Evolutionary conservation across 2,113 vertebrate species (phyloP), one percentile per base, ranked within the genome.

Genomic region (Castor canadensis): DNA sequence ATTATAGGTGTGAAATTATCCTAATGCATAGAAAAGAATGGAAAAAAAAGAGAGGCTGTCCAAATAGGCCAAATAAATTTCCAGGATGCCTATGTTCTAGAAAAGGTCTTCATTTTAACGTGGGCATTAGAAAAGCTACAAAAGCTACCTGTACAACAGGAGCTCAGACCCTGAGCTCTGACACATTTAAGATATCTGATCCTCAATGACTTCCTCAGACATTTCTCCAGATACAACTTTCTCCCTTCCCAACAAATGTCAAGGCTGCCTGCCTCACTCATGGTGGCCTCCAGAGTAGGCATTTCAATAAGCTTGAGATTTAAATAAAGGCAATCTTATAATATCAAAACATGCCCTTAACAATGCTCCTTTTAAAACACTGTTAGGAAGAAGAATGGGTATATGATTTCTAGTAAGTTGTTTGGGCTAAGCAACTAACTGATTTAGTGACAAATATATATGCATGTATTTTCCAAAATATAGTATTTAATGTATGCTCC

Each of bases 391-490:
- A 93, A 92, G 35, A 38, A 16, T 82, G 32, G 22, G 17, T 83
- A 66, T 17, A 38, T 11, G 3, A 80, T 93, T 92, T 91, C 56
- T 92, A 85, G 13, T 88, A 75, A 90, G 43, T 73, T 88, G 32
- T 67, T 84, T 52, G 17, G 32, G 9, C 38, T 66, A 89, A 89
- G 35, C 45, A 75, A 73, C 49, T 92, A 75, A 73, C 49, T 92
- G 19, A 89, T 91, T 95, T 52, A 89, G 3, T 86, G 56, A 88
- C 62, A 86, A 92, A 87, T 15, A 83, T 17, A 75, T 69, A 91
- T 79, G 73, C 32, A 69, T 89, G 1, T 79, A 16, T 84, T 94
- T 95, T 56, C 71, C 10, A 26, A 56, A 93, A 75, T 64, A 52
- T 1, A 83, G n/a, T 66, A 54, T 87, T 76, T 93, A 85, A 76